Conservation (phyloP, 1,140 invertebrate species). For the Leptinotarsa defecta region DNA sequence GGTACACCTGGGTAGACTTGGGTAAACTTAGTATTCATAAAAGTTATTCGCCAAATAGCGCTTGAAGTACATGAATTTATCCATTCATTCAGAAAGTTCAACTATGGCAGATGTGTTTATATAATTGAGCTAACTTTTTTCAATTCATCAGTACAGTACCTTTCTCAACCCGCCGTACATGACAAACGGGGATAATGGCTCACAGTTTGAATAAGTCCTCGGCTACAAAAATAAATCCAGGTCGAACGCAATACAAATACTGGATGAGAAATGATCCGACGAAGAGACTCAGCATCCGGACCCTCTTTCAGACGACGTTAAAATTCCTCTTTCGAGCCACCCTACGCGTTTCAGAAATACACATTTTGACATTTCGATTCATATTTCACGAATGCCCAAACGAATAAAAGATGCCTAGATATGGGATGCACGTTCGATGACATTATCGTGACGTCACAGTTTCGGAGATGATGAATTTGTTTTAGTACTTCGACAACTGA, state of each 20-base stretch:
- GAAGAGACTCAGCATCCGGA: conserved; percentile 24
- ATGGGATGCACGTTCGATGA: conserved; percentile 35
- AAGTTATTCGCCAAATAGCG: too few relatives aligned
- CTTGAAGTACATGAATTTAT: too few relatives aligned
- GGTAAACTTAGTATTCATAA: too few relatives aligned
- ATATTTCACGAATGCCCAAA: conserved; percentile 37
- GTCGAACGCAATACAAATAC: conserved; percentile 25
- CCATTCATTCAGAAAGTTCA: too few relatives aligned
- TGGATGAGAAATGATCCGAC: conserved; percentile 25
- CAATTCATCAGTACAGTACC: background rate
- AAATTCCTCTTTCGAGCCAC: conserved; percentile 32
- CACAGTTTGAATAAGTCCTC: conserved; percentile 7
- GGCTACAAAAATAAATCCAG: conserved; percentile 28
- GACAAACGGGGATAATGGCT: background rate
- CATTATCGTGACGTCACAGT: conserved; percentile 39
- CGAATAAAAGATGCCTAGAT: conserved; percentile 19
- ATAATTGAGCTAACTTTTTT: too few relatives aligned
- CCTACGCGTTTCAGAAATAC: conserved; percentile 34
- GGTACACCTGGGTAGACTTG: too few relatives aligned
- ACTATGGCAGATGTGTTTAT: too few relatives aligned
- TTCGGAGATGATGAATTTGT: conserved; percentile 46
- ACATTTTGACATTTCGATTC: conserved; percentile 41
- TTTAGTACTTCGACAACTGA: conserved; percentile 41
- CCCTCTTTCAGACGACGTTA: conserved; percentile 25
- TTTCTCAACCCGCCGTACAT: background rate